Evolutionary conservation across 2,888 invertebrate species (phyloP).

Genomic region (Oconnorella tubifera): DNA sequence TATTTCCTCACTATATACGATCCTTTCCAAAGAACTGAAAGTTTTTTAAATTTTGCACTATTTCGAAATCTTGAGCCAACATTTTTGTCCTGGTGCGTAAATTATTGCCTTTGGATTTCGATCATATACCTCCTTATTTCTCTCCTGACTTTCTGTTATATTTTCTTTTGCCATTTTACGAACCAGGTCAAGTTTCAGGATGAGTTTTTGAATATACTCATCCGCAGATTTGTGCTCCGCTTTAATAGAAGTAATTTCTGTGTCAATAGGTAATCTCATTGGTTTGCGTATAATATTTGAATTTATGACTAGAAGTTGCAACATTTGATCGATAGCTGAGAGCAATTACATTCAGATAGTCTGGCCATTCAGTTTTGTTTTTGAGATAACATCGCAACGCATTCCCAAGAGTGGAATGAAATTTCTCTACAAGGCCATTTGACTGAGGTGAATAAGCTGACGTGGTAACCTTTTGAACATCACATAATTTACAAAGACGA

Average conservation of each 20-base stretch:
- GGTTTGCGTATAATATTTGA: no score
- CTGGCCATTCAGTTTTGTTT: not conserved
- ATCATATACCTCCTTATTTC: not conserved
- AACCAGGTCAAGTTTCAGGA: not conserved
- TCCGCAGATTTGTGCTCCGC: not conserved
- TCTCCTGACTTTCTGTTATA: not conserved
- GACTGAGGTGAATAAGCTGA: not conserved
- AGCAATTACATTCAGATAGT: not conserved
- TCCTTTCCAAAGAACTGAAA: no score
- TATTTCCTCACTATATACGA: no score
- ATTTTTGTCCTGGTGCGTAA: conserved; percentile 1
- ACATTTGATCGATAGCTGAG: not conserved
- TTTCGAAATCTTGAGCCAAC: no score
- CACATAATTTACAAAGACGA: not conserved
- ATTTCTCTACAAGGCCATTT: not conserved
- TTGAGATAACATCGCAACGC: not conserved
- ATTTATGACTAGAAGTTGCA: no score
- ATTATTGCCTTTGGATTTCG: not conserved
- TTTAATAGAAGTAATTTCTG: not conserved
- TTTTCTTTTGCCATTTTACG: not conserved
- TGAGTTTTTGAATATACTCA: not conserved
- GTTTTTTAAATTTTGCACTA: no score
- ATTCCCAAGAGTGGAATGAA: not conserved
- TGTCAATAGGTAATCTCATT: not conserved
- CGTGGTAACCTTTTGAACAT: not conserved